A percentile compares a stretch with the other conserved stretches of the same genome.
Conservation (phyloP, 2,113 vertebrate species). For the Varanus salvator region DNA sequence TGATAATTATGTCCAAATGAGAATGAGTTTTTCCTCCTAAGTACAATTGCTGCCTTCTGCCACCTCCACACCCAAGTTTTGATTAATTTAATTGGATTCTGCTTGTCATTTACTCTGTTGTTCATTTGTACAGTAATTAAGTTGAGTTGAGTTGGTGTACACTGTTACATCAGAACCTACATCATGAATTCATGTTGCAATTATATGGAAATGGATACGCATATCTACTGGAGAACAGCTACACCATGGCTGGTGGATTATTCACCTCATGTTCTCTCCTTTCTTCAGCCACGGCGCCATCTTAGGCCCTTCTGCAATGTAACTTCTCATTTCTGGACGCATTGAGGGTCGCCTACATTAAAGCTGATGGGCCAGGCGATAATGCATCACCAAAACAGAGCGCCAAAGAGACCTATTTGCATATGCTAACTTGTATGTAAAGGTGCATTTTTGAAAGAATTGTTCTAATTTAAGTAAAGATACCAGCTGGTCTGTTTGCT, state of each 20-base stretch:
- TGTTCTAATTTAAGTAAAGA: too few relatives aligned
- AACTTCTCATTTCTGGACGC: too few relatives aligned
- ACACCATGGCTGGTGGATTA: background rate
- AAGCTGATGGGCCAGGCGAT: too few relatives aligned
- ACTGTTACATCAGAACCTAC: conserved; percentile 72
- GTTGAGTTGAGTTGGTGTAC: conserved; percentile 61
- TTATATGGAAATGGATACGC: conserved; percentile 36
- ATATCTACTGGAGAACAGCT: background rate
- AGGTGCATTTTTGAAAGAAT: too few relatives aligned
- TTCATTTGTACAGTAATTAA: conserved; percentile 77
- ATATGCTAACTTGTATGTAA: too few relatives aligned
- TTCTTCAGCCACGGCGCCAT: background rate
- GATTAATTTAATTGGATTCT: conserved; percentile 75
- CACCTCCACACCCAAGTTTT: conserved; percentile 74
- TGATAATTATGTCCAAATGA: conserved; percentile 70
- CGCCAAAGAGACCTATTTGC: too few relatives aligned
- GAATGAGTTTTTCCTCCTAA: conserved; percentile 67
- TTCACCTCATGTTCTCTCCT: background rate
- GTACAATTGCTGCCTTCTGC: conserved; percentile 68
- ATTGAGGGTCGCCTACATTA: too few relatives aligned
- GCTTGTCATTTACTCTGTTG: conserved; percentile 74
- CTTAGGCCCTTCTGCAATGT: too few relatives aligned
- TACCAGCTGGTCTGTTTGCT: too few relatives aligned
- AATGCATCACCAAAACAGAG: too few relatives aligned
- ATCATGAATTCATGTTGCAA: conserved; percentile 71